Base-by-base conservation (phyloP, 2,797 vertebrate genomes). In the Ptychadena robeensis region DNA sequence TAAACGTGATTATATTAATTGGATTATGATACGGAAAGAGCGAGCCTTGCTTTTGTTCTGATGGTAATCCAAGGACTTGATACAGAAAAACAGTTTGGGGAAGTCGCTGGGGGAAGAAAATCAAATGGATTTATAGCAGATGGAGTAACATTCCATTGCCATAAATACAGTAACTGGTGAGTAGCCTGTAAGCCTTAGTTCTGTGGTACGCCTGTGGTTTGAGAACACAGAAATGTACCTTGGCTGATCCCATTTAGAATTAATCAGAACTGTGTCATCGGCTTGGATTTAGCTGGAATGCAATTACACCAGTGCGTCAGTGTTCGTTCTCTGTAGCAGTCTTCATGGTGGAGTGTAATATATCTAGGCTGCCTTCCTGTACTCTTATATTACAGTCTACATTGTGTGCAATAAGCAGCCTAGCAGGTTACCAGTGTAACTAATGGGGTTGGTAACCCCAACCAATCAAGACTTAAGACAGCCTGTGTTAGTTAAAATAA, bases 1-100 rank as follows among this genome's bases (percentile, higher is more conserved):
- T 66, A 85, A 85, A 85, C 53, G 35, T 85, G 71, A 85, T 80
- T 85, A 81, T 57, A 85, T 80, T 85, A 85, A 85, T 80, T 85
- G 83, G 83, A 85, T 85, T 85, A 85, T 81, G 66, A 85, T 76
- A 75, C 76, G 72, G 78, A 38, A 85, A 27, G 63, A 38, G 48
- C 34, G 32, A 78, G 64, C 22, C 10, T 15, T 32, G 70, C 71
- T 68, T 79, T 70, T 31, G 53, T 81, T 70, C 72, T 57, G 64
- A 69, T 67, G 30, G 78, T 70, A 85, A 81, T 85, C 72, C 72
- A 28, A 71, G 34, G 31, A 71, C 27, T 37, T 71, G 61, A 70
- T 70, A 76, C 15, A 84, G 76, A 73, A 79, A 59, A 67, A 80
- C 77, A 75, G 71, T 75, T 70, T 64, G 32, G 31, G 28, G 30